phyloP scores from a whole-genome alignment of 2,888 invertebrate genomes.

The Euphydryas editha region DNA sequence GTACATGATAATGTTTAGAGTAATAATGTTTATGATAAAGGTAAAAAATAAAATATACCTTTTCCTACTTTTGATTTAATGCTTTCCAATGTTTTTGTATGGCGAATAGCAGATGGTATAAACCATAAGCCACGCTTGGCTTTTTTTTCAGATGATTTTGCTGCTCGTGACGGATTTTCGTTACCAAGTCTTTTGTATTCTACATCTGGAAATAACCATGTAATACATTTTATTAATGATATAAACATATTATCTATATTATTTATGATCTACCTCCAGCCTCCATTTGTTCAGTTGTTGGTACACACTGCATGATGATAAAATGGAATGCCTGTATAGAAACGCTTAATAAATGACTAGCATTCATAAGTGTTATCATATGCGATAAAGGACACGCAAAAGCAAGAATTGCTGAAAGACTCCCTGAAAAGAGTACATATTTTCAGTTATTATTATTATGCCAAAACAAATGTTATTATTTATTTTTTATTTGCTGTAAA shows the following conservation, averaged over 20 bases:
- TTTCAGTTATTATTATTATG: background rate
- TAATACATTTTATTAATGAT: constrained; percentile 1
- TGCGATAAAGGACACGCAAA: constrained; percentile 86
- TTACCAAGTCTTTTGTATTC: constrained; percentile 77
- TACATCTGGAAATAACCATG: constrained; percentile 63
- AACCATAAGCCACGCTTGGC: constrained; percentile 78
- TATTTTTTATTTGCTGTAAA: background rate
- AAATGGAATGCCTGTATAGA: constrained; percentile 77
- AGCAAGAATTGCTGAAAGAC: constrained; percentile 85
- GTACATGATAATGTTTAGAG: background rate
- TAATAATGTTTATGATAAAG: background rate
- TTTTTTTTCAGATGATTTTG: constrained; percentile 62
- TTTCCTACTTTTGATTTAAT: constrained; percentile 77
- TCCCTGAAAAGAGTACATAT: constrained; percentile 70
- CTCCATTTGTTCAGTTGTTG: constrained; percentile 80
- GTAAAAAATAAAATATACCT: constrained; percentile 53
- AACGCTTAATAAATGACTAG: constrained; percentile 80
- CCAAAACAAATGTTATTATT: background rate
- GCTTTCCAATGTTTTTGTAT: constrained; percentile 78
- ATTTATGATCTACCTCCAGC: constrained; percentile 64
- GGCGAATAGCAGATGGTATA: constrained; percentile 76
- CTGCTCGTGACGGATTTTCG: constrained; percentile 57
- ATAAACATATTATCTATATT: background rate
- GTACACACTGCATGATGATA: constrained; percentile 81
- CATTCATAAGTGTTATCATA: constrained; percentile 84